Conservation (phyloP, 2,113 vertebrate genomes). For the Ploceus nigricollis region DNA sequence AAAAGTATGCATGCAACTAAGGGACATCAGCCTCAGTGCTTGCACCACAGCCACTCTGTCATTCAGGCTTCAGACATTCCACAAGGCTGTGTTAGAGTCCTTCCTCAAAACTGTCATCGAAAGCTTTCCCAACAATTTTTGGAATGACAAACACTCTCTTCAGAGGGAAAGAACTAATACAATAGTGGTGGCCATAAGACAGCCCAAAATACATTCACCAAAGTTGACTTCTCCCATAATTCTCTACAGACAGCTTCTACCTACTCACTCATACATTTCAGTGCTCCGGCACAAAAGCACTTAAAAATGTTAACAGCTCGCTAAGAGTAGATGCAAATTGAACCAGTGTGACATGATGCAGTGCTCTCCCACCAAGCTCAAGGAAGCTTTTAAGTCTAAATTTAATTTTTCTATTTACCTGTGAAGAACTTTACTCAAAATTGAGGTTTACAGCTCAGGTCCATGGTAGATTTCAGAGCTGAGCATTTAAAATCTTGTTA, state of each 20-base stretch:
- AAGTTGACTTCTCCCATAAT: background rate
- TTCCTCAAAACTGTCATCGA: background rate
- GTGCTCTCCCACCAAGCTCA: background rate
- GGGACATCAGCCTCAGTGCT: background rate
- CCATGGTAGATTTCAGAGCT: background rate
- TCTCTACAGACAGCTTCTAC: background rate
- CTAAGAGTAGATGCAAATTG: background rate
- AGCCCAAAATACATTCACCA: background rate
- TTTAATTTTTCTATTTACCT: background rate
- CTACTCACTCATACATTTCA: background rate
- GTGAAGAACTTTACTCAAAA: background rate
- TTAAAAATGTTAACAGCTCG: background rate
- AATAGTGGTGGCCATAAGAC: background rate
- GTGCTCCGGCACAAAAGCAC: background rate
- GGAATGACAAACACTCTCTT: background rate
- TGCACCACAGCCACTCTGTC: background rate
- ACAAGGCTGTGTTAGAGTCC: fast-evolving
- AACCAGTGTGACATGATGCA: background rate
- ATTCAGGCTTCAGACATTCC: background rate
- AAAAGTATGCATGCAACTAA: background rate
- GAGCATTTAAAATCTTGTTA: background rate
- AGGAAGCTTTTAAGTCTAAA: background rate
- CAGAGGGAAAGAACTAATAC: background rate
- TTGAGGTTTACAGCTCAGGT: background rate
- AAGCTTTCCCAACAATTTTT: background rate